These are phyloP conservation scores for Benitochromis conjunctus DNA, from an alignment of 2,113 vertebrate species.

Conservation along the genomic window DNA sequence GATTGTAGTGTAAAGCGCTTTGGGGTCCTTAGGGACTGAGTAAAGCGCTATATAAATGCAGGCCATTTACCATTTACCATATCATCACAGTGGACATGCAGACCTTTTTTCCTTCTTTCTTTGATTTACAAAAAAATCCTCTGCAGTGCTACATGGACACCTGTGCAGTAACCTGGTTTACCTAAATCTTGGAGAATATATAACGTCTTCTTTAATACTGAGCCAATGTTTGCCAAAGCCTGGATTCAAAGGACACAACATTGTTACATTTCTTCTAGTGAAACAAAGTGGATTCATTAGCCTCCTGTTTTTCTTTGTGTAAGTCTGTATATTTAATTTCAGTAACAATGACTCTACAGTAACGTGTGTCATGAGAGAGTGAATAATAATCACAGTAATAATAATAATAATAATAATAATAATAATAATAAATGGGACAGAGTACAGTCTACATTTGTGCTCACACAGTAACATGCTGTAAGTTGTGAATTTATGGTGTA, in stretches of 20 bases:
- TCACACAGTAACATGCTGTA: neutral
- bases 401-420: too few species aligned
- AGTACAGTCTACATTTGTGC: neutral
- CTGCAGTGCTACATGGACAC: neutral
- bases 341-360: neutral
- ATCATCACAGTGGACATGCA: neutral
- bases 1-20: too few species aligned
- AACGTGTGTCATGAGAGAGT: neutral
- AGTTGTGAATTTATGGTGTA: neutral
- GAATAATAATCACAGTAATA: neutral
- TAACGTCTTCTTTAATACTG: neutral
- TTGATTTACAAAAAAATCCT: accelerated
- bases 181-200: neutral
- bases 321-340: neutral
- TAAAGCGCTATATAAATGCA: too few species aligned
- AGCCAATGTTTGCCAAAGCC: neutral
- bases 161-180: neutral
- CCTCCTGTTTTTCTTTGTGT: neutral
- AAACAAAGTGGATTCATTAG: neutral
- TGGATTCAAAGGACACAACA: neutral
- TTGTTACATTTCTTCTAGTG: neutral
- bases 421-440: accelerated
- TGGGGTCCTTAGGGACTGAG: too few species aligned
- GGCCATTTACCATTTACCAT: too few species aligned
- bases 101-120: neutral